Conservation (phyloP, 1,140 invertebrate genomes). For the Lamellibrachia luymesi region DNA sequence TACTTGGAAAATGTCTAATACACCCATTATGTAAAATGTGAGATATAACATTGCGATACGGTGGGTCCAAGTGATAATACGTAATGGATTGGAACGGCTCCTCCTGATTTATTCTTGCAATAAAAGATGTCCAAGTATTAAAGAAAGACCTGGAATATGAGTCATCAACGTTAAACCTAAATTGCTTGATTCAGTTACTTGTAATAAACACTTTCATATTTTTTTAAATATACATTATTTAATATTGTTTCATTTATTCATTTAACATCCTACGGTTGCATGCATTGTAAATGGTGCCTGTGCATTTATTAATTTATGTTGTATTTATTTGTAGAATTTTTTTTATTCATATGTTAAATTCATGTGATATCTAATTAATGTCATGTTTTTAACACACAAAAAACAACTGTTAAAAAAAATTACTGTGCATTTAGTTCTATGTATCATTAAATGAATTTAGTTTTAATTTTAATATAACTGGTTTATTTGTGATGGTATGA, state of each 20-base stretch:
- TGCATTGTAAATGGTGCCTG: neutral
- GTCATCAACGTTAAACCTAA: neutral
- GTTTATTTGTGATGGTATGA: neutral
- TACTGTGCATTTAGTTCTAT: neutral
- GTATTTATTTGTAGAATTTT: too few relatives aligned
- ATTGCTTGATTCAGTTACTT: neutral
- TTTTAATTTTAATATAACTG: neutral
- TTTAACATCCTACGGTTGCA: neutral
- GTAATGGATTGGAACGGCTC: neutral
- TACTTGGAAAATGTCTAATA: neutral
- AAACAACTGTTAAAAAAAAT: neutral
- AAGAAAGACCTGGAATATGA: neutral
- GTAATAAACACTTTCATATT: neutral
- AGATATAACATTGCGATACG: neutral
- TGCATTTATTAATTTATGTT: neutral
- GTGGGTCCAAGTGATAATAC: neutral
- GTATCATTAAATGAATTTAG: neutral
- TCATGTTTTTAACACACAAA: too few relatives aligned
- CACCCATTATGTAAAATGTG: neutral
- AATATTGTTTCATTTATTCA: neutral
- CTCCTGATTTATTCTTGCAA: neutral
- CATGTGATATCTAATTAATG: too few relatives aligned
- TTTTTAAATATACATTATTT: neutral
- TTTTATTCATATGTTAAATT: too few relatives aligned
- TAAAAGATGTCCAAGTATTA: neutral